A percentile compares a stretch with the other conserved stretches of the same genome.
Conservation (phyloP, 2,113 vertebrate species). For the Eurystomus gularis region DNA sequence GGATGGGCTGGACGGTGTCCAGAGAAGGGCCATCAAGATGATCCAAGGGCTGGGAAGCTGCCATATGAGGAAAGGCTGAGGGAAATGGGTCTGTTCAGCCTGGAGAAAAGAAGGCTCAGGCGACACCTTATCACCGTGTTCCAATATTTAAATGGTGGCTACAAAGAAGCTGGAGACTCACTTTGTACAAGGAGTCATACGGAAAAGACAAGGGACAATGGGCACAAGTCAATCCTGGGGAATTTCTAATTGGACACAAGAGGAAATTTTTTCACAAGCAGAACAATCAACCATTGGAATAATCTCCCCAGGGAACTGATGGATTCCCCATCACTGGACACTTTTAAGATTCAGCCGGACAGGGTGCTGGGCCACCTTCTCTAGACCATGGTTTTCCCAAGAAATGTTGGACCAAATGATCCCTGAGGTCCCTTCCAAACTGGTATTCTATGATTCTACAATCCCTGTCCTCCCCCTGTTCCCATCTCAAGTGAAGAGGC, state of each 20-base stretch:
- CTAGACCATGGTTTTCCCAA: neutral
- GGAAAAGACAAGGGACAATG: neutral
- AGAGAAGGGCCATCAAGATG: no score
- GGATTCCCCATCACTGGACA: neutral
- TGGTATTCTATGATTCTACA: neutral
- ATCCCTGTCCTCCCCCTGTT: neutral
- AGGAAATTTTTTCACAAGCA: neutral
- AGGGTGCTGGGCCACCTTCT: neutral
- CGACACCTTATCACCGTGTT: no score
- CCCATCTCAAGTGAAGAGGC: accelerated
- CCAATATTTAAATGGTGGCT: no score
- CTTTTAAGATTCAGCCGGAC: neutral
- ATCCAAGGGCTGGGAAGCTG: no score
- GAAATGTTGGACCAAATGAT: neutral
- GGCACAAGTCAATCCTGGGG: neutral
- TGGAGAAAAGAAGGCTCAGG: no score
- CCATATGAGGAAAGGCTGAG: no score
- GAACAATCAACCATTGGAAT: neutral
- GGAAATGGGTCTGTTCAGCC: no score
- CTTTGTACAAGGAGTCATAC: neutral
- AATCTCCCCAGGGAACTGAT: neutral
- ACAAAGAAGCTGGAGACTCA: no score
- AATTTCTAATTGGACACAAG: neutral
- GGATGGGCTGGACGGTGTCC: no score
- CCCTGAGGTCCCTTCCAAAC: neutral